These are phyloP conservation scores for Spheniscus humboldti DNA, from an alignment of 2,797 vertebrate genomes.

Conservation along the genomic window DNA sequence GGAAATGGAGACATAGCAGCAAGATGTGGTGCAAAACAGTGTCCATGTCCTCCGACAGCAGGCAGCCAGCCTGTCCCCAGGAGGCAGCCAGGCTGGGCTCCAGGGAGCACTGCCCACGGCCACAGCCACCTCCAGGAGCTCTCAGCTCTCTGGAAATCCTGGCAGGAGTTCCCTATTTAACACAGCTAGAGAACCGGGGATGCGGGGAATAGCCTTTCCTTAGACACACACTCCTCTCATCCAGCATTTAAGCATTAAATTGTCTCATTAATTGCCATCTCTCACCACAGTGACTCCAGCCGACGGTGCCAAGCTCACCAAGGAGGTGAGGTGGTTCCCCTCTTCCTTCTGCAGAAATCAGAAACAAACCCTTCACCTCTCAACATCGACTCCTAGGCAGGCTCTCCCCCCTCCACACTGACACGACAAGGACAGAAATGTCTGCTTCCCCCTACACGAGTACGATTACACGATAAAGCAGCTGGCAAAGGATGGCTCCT, in stretches of 20 bases:
- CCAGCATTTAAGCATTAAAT: background rate
- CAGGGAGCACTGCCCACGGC: background rate
- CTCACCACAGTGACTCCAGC: fast-evolving
- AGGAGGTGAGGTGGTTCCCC: background rate
- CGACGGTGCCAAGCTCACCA: fast-evolving
- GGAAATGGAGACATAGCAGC: background rate
- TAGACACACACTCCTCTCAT: background rate
- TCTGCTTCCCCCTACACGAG: background rate
- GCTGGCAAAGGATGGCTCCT: background rate
- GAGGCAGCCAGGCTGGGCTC: background rate
- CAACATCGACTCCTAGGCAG: fast-evolving
- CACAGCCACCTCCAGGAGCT: background rate
- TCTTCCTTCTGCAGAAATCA: background rate
- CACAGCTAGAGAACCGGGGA: background rate
- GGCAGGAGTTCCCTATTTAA: background rate
- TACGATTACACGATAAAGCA: background rate
- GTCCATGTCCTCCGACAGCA: fast-evolving
- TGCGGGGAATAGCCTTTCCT: background rate
- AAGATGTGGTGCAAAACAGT: background rate
- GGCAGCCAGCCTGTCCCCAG: background rate
- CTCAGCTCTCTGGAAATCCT: background rate
- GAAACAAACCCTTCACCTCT: background rate
- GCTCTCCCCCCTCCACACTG: fast-evolving
- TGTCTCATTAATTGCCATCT: background rate
- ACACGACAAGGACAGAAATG: background rate